Conservation (phyloP, 2,797 vertebrate genomes). For the Meriones psammophilus region DNA sequence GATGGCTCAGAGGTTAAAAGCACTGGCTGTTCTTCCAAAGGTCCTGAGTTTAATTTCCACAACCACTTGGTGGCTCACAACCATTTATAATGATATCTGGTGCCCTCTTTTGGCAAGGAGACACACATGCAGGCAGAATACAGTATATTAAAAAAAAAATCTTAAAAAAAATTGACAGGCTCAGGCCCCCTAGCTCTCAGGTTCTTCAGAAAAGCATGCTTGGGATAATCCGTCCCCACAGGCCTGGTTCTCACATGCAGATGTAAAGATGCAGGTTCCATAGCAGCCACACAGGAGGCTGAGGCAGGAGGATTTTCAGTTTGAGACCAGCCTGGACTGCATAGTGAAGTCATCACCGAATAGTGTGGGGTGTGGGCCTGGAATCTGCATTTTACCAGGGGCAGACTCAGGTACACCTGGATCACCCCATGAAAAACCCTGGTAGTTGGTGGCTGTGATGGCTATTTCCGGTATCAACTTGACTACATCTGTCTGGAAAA, state of each 20-base stretch:
- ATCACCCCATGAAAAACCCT: fast-evolving
- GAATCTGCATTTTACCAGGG: not conserved
- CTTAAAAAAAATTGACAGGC: no score
- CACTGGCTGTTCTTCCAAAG: no score
- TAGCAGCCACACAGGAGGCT: not conserved
- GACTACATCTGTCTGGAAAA: not conserved
- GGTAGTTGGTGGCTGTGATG: not conserved
- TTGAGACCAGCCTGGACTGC: not conserved
- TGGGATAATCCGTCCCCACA: fast-evolving
- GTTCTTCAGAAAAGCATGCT: fast-evolving
- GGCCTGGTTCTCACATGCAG: not conserved
- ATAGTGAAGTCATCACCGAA: not conserved
- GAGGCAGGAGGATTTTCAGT: not conserved
- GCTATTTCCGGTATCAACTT: not conserved
- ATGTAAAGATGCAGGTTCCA: not conserved
- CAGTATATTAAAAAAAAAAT: no score
- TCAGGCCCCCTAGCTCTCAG: not conserved
- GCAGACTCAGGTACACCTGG: fast-evolving
- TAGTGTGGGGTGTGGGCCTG: not conserved
- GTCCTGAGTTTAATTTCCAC: no score
- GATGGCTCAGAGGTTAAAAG: no score
- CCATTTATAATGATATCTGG: no score
- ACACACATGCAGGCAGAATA: no score
- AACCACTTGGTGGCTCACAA: no score
- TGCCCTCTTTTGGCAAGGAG: no score